Percentiles rank a stretch among this genome's conserved stretches.
Evolutionary conservation across 2,888 invertebrate species (phyloP).

Genomic region (Marronus borbonicus): DNA sequence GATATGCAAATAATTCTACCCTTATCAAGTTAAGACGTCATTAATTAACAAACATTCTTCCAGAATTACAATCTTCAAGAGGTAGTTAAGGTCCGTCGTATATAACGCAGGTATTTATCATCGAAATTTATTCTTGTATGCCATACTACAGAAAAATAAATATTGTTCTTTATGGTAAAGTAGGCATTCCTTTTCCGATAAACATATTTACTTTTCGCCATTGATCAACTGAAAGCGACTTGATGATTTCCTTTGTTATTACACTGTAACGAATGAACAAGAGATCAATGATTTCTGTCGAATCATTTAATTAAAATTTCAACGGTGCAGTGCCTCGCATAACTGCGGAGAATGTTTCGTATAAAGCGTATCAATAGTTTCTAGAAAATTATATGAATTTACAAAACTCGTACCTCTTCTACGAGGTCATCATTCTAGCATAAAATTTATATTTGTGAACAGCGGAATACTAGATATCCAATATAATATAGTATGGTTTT

Average conservation of each 20-base stretch:
- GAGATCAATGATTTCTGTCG: constrained; percentile 32
- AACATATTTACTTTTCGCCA: constrained; percentile 28
- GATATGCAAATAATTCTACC: constrained; percentile 1
- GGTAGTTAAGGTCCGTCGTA: neutral
- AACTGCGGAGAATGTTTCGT: constrained; percentile 17
- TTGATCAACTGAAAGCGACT: constrained; percentile 24
- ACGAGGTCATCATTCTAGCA: constrained; percentile 14
- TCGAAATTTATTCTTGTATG: neutral
- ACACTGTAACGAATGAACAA: constrained; percentile 16
- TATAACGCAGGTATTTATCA: neutral
- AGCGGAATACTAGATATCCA: neutral
- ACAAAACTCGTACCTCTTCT: neutral
- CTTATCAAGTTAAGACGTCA: neutral
- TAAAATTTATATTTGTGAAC: constrained; percentile 10
- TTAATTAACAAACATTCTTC: neutral
- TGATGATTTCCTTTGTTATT: constrained; percentile 23
- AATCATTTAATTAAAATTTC: constrained; percentile 38
- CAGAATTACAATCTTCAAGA: neutral
- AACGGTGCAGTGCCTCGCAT: constrained; percentile 13
- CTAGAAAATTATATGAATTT: neutral
- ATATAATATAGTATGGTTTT: too few species aligned
- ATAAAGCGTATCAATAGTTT: constrained; percentile 10
- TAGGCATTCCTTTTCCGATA: constrained; percentile 25
- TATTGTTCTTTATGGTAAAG: constrained; percentile 18
- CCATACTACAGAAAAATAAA: constrained; percentile 7